Conservation (phyloP, 2,888 invertebrate species). For the Alentia gelatinosa region DNA sequence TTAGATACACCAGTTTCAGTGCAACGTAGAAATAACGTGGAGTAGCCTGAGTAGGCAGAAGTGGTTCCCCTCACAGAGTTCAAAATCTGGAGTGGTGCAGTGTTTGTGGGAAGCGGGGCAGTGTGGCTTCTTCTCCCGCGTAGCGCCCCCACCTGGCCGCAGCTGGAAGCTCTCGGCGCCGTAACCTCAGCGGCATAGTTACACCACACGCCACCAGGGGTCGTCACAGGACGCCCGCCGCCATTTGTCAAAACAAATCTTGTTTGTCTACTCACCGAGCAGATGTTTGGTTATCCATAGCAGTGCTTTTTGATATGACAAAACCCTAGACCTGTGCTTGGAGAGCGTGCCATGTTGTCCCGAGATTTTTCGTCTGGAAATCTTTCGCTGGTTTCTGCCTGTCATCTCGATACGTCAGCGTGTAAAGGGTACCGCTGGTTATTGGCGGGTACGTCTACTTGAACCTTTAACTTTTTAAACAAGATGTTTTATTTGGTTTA, state of each 20-base stretch:
- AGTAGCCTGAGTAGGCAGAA: not conserved
- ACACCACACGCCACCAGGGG: not conserved
- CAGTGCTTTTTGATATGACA: not conserved
- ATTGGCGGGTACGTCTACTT: no score
- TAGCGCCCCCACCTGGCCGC: not conserved
- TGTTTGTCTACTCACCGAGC: not conserved
- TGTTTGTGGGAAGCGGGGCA: no score
- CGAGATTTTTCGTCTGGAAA: not conserved
- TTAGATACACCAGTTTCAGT: no score
- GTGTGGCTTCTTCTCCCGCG: not conserved
- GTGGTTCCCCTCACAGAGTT: not conserved
- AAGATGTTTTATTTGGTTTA: no score
- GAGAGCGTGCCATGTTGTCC: not conserved
- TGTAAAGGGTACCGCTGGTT: not conserved
- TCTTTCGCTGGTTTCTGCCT: not conserved
- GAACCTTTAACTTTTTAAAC: no score
- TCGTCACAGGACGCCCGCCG: not conserved
- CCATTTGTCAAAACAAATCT: conserved; percentile 43
- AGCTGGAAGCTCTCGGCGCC: not conserved
- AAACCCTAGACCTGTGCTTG: not conserved
- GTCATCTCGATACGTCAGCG: not conserved
- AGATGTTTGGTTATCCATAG: not conserved
- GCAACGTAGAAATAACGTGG: no score
- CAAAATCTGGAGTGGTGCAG: not conserved
- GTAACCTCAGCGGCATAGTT: conserved; percentile 28